A percentile compares a stretch with the other conserved stretches of the same genome.
Evolutionary conservation across 37 sponge, comb jelly and placozoan species (phyloP).

Genomic region (Aplysina aerophoba): DNA sequence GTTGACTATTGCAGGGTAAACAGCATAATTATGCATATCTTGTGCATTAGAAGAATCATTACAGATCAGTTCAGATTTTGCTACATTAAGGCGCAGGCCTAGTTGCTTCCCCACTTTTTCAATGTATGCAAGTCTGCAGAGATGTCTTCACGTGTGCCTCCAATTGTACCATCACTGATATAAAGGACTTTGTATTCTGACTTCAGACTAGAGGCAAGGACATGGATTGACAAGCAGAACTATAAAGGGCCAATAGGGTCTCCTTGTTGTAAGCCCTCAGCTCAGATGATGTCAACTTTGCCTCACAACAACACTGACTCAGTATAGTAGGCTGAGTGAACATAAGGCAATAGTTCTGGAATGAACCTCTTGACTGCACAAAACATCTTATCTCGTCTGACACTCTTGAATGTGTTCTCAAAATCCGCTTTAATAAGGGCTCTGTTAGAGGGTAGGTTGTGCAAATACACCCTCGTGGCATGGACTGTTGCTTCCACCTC

Average conservation of each 20-base stretch:
- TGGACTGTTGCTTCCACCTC: neutral
- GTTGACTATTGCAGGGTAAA: neutral
- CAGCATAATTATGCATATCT: slow-evolving; percentile 10
- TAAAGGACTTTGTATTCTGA: slow-evolving; percentile 42
- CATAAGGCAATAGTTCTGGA: neutral
- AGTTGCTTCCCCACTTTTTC: slow-evolving; percentile 19
- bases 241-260: slow-evolving; percentile 1
- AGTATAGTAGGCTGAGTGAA: neutral
- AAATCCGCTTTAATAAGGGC: neutral
- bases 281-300: neutral
- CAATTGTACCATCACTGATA: slow-evolving; percentile 39
- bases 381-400: neutral
- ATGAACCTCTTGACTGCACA: slow-evolving; percentile 8
- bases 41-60: neutral
- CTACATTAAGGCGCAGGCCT: slow-evolving; percentile 32
- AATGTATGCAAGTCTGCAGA: slow-evolving; percentile 7
- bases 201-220: slow-evolving; percentile 11
- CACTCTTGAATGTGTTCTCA: slow-evolving; percentile 3
- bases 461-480: neutral
- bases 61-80: slow-evolving; percentile 44
- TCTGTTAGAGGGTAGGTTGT: neutral
- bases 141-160: slow-evolving; percentile 34
- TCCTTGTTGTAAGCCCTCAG: slow-evolving; percentile 3
- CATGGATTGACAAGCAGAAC: slow-evolving; percentile 6
- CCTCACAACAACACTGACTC: neutral